These are phyloP conservation scores for Uromys caudimaculatus DNA, from an alignment of 2,797 vertebrate species.

Conservation along the genomic window DNA sequence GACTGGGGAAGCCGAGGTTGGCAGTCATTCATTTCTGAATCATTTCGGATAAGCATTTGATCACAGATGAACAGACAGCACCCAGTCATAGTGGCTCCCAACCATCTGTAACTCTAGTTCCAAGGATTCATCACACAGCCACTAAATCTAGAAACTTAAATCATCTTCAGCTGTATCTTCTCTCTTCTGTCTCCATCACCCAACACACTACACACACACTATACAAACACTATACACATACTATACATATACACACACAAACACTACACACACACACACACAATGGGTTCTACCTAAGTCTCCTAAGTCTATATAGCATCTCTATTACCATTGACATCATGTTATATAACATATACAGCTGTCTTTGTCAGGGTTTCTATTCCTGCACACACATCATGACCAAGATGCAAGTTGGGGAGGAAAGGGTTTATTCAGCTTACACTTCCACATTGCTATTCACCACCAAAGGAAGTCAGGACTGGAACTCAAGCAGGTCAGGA, in stretches of 20 bases:
- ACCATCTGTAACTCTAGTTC: neutral
- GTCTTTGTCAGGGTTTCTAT: no score
- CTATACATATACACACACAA: no score
- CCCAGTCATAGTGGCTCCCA: neutral
- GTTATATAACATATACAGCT: neutral
- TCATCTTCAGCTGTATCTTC: constrained; percentile 14
- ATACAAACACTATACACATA: neutral
- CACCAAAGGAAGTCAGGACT: no score
- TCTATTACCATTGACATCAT: neutral
- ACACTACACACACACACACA: neutral
- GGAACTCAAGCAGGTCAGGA: no score
- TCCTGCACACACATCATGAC: no score
- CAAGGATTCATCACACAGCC: neutral
- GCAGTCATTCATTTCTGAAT: neutral
- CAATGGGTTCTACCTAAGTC: neutral
- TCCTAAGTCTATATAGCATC: neutral
- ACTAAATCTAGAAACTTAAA: neutral
- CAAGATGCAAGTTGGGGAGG: no score
- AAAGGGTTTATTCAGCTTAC: no score
- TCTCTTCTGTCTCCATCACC: neutral
- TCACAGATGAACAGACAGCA: neutral
- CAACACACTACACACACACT: neutral
- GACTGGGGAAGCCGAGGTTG: neutral
- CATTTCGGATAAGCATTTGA: neutral
- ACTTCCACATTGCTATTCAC: no score